Percentiles rank a stretch among this genome's conserved stretches.
Evolutionary conservation across 92 coral and sea anemone genomes (phyloP).

Genomic region (Blastomussa wellsi): DNA sequence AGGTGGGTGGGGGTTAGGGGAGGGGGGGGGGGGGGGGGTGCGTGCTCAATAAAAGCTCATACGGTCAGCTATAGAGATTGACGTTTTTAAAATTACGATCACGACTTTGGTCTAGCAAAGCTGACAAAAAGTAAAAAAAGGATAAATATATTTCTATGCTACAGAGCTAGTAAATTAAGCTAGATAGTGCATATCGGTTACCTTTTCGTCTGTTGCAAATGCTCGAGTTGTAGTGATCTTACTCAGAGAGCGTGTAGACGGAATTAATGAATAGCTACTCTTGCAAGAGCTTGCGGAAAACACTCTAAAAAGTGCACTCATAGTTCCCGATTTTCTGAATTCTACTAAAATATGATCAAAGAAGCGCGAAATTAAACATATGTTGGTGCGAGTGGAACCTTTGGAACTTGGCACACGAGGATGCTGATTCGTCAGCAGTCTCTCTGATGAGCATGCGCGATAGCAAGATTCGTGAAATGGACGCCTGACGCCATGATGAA

Average conservation of each 20-base stretch:
- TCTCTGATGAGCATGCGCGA: constrained; percentile 52
- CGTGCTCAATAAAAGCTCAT: too few species aligned
- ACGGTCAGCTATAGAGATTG: background rate
- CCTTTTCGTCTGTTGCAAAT: constrained; percentile 31
- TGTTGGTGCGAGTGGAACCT: background rate
- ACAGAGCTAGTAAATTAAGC: background rate
- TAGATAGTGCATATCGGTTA: background rate
- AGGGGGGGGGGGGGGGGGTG: background rate
- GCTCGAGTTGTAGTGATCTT: background rate
- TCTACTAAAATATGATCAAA: background rate
- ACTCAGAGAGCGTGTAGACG: background rate
- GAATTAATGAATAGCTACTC: background rate
- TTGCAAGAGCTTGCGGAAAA: background rate
- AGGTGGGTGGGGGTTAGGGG: background rate
- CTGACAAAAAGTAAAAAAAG: background rate
- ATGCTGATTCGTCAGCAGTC: constrained; percentile 64
- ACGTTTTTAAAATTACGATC: background rate
- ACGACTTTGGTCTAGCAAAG: background rate
- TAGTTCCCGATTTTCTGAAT: background rate
- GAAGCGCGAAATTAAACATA: background rate
- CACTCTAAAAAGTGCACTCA: constrained; percentile 27
- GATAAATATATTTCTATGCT: background rate
- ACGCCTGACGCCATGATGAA: constrained; percentile 64
- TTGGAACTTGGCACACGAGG: constrained; percentile 5
- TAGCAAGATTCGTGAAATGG: constrained; percentile 32